Evolutionary conservation across 2,113 vertebrate species (phyloP).

Genomic region (Nanorana parkeri): DNA sequence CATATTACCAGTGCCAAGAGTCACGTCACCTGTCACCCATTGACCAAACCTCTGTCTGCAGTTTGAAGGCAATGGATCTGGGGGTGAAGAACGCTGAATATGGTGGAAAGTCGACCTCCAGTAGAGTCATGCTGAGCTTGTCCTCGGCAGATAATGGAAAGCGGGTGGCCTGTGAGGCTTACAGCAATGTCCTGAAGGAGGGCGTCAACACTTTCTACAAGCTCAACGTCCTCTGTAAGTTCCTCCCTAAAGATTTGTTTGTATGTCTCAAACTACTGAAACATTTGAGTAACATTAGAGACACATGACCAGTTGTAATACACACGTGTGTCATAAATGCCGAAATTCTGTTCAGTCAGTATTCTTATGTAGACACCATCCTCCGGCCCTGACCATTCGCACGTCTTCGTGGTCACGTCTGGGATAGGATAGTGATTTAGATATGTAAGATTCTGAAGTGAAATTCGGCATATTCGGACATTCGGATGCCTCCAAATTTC

Average conservation of each 20-base stretch:
- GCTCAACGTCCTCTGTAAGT: conserved; percentile 77
- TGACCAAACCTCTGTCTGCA: conserved; percentile 44
- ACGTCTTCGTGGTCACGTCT: too few relatives aligned
- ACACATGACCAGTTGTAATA: too few relatives aligned
- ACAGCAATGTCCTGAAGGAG: conserved; percentile 68
- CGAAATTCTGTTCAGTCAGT: too few relatives aligned
- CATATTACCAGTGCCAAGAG: too few relatives aligned
- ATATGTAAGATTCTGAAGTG: too few relatives aligned
- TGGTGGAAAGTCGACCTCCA: conserved; percentile 71
- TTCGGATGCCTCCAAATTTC: too few relatives aligned
- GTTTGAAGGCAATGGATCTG: conserved; percentile 66
- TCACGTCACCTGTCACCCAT: not conserved
- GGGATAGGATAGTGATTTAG: too few relatives aligned
- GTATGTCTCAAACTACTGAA: not conserved
- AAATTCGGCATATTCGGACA: too few relatives aligned
- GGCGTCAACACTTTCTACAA: conserved; percentile 73
- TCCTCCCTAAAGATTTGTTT: not conserved
- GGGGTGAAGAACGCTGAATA: conserved; percentile 60
- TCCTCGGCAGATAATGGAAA: conserved; percentile 70
- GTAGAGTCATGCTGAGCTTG: conserved; percentile 67
- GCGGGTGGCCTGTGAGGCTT: conserved; percentile 74
- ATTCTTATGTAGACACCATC: too few relatives aligned
- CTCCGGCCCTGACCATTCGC: too few relatives aligned
- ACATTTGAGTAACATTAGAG: too few relatives aligned
- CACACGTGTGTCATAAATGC: too few relatives aligned